A percentile compares a stretch with the other conserved stretches of the same genome.
phyloP scores from a whole-genome alignment of 2,888 invertebrate species.

The Mechanitis mazaeus region DNA sequence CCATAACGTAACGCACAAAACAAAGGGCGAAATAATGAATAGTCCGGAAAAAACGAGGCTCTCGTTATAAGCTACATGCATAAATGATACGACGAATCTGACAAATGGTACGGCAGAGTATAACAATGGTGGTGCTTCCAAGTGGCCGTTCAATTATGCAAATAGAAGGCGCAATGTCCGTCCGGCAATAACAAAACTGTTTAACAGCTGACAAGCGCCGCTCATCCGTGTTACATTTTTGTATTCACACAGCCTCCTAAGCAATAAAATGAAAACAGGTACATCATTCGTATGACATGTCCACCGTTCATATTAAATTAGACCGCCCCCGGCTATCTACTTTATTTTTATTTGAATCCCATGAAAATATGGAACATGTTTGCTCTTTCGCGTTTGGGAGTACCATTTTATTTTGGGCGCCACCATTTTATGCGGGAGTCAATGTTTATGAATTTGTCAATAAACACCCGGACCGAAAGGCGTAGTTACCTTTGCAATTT shows the following conservation, averaged over 20 bases:
- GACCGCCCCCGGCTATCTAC: conserved; percentile 65
- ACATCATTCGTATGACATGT: conserved; percentile 62
- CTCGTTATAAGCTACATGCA: conserved; percentile 73
- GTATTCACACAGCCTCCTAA: conserved; percentile 59
- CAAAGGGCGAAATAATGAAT: conserved; percentile 72
- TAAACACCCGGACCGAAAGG: conserved; percentile 51
- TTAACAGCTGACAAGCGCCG: conserved; percentile 72
- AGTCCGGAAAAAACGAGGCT: conserved; percentile 68
- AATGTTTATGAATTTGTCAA: conserved; percentile 74
- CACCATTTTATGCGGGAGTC: conserved; percentile 64
- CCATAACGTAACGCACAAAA: conserved; percentile 61
- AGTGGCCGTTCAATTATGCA: conserved; percentile 78
- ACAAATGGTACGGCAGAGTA: conserved; percentile 75
- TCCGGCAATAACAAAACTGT: conserved; percentile 74
- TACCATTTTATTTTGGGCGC: too few species aligned
- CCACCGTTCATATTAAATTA: conserved; percentile 72
- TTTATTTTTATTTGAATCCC: conserved; percentile 75
- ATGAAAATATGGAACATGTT: conserved; percentile 71
- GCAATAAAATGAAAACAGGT: conserved; percentile 68
- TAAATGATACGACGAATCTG: conserved; percentile 75
- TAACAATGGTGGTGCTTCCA: conserved; percentile 74
- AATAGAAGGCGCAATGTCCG: conserved; percentile 70
- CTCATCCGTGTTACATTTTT: conserved; percentile 57
- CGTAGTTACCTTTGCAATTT: conserved; percentile 59
- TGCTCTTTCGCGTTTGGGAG: conserved; percentile 59